These are phyloP conservation scores for Macrophya alboannulata DNA, from an alignment of 2,888 invertebrate genomes.

Conservation along the genomic window DNA sequence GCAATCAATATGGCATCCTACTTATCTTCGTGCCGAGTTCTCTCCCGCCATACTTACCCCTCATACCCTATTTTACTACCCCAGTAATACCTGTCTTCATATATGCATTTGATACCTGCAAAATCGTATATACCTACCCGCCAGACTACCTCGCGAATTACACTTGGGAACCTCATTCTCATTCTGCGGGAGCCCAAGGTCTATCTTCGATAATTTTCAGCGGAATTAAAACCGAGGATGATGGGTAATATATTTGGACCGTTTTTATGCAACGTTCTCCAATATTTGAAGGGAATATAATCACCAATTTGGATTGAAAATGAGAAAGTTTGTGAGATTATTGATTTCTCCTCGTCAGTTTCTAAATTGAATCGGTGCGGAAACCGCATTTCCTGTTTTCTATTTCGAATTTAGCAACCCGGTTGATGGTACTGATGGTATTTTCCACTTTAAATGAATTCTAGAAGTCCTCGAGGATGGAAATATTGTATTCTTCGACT, in stretches of 20 bases:
- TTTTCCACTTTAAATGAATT: neutral
- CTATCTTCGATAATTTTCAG: neutral
- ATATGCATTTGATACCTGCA: neutral
- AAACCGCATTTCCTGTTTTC: neutral
- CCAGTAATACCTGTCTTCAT: slow-evolving; percentile 54
- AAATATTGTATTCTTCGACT: neutral
- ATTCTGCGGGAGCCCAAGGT: neutral
- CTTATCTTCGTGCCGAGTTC: slow-evolving; percentile 74
- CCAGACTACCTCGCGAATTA: neutral
- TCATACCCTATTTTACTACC: slow-evolving; percentile 33
- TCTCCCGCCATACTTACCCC: slow-evolving; percentile 60
- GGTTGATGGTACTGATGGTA: neutral
- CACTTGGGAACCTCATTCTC: neutral
- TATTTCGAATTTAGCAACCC: neutral
- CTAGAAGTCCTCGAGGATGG: neutral
- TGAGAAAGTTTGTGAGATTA: neutral
- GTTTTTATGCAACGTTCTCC: neutral
- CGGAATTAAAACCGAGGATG: neutral
- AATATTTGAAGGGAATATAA: neutral
- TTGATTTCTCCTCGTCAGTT: neutral
- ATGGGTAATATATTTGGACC: neutral
- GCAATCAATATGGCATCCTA: slow-evolving; percentile 78
- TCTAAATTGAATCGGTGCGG: neutral
- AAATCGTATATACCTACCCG: neutral
- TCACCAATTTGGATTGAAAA: neutral